phyloP scores from a whole-genome alignment of 2,888 invertebrate genomes.

The Sisyra terminalis region DNA sequence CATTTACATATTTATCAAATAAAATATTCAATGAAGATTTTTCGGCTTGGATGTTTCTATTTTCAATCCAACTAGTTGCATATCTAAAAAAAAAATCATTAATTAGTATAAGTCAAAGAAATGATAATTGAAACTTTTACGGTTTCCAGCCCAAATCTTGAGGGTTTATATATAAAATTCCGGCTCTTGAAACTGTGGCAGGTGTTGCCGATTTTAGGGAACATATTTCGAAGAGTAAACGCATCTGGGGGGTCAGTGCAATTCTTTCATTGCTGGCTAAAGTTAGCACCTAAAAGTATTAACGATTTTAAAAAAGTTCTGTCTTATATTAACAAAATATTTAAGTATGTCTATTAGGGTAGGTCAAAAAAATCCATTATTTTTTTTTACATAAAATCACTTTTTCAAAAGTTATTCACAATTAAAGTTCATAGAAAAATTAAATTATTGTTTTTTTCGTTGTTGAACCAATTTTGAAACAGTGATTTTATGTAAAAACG shows the following conservation, averaged over 20 bases:
- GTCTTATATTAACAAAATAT: no score
- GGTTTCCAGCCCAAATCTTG: conserved; percentile 93
- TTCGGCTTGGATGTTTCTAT: conserved; percentile 50
- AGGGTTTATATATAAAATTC: conserved; percentile 86
- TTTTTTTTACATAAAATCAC: no score
- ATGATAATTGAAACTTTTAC: conserved; percentile 32
- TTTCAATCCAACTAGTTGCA: conserved; percentile 79
- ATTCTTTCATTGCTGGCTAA: conserved; percentile 90
- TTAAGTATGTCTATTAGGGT: no score
- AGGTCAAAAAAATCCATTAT: no score
- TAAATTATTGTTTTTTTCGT: no score
- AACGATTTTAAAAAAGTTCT: no score
- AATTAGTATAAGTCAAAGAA: background rate
- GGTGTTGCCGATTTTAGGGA: conserved; percentile 84
- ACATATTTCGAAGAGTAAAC: conserved; percentile 86
- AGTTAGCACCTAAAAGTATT: conserved; percentile 46
- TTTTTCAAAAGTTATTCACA: no score
- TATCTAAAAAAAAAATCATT: conserved; percentile 33
- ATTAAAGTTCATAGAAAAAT: no score
- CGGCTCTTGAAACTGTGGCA: conserved; percentile 88
- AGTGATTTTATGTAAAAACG: no score
- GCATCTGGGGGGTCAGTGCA: conserved; percentile 74
- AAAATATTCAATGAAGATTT: conserved; percentile 68
- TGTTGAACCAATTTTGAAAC: no score
- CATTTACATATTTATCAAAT: conserved; percentile 86